Conservation (phyloP, 2,113 vertebrate species). For the Oxyruncus cristatus region DNA sequence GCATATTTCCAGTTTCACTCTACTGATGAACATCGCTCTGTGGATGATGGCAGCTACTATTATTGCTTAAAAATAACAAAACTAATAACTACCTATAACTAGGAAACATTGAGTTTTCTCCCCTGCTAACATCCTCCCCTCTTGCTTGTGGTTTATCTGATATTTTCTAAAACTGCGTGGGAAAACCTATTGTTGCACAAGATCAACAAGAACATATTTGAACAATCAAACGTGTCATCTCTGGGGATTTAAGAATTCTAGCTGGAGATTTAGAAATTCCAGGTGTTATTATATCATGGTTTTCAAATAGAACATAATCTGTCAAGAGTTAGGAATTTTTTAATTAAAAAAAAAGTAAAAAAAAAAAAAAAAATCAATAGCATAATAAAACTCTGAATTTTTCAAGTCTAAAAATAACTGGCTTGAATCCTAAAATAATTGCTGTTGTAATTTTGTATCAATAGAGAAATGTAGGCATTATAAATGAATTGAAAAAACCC, state of each 20-base stretch:
- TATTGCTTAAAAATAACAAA: not conserved
- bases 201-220: not conserved
- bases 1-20: not conserved
- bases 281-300: not conserved
- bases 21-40: fast-evolving
- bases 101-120: not conserved
- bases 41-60: not conserved
- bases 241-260: not conserved
- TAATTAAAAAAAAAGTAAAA: not conserved
- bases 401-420: not conserved
- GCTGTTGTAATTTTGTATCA: not conserved
- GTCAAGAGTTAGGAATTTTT: not conserved
- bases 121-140: not conserved
- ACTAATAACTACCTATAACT: not conserved
- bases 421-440: not conserved
- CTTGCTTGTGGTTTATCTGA: not conserved
- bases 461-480: not conserved
- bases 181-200: not conserved
- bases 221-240: not conserved
- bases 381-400: not conserved
- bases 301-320: not conserved
- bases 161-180: not conserved
- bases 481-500: not conserved
- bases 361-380: not conserved
- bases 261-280: not conserved